phyloP scores from a whole-genome alignment of 2,113 vertebrate genomes.

The Phyllostomus discolor region DNA sequence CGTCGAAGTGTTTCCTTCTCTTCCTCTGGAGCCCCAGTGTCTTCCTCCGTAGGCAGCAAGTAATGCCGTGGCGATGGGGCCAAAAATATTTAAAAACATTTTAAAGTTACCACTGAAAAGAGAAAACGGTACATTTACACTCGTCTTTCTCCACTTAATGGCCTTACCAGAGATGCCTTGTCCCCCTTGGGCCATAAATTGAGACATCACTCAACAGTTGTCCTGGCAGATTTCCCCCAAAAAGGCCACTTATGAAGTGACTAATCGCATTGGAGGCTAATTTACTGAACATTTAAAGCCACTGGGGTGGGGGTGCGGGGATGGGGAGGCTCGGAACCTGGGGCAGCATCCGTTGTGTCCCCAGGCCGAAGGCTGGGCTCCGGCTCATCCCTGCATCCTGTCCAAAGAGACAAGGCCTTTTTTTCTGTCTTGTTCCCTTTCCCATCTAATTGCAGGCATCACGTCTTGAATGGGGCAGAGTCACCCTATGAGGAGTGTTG shows the following conservation, averaged over 20 bases:
- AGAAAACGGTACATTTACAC: constrained; percentile 68
- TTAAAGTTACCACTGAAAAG: constrained; percentile 45
- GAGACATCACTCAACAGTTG: constrained; percentile 77
- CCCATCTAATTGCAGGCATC: neutral
- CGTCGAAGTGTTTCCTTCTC: neutral
- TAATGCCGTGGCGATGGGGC: neutral
- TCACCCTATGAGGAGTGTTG: neutral
- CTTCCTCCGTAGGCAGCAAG: neutral
- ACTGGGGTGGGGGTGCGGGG: neutral
- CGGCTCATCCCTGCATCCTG: constrained; percentile 14
- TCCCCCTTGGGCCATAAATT: constrained; percentile 71
- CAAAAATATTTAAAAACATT: constrained; percentile 45
- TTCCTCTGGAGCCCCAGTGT: neutral
- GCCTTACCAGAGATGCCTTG: constrained; percentile 62
- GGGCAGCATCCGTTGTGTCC: constrained; percentile 21
- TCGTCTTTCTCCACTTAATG: constrained; percentile 72
- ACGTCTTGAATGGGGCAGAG: neutral
- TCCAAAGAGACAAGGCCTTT: neutral
- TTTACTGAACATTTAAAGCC: constrained; percentile 65
- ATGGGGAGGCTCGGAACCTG: constrained; percentile 39
- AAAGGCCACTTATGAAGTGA: constrained; percentile 74
- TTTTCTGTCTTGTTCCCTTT: neutral
- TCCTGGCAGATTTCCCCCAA: constrained; percentile 70
- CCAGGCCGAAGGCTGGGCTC: neutral
- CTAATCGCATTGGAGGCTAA: constrained; percentile 66